Evolutionary conservation across 2,113 vertebrate genomes (phyloP).

Genomic region (Pelvicachromis taeniatus): DNA sequence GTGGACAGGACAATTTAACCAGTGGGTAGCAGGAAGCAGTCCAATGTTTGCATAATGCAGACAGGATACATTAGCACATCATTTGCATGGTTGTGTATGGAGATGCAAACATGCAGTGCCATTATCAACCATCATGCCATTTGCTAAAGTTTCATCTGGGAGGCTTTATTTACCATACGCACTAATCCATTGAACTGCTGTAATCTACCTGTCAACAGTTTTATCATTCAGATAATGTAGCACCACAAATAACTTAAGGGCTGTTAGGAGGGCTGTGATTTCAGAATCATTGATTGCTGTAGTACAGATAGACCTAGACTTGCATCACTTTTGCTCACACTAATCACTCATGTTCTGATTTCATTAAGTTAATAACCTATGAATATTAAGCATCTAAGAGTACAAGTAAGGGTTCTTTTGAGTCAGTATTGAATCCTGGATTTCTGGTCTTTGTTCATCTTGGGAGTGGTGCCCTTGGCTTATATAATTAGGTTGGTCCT

Average conservation of each 20-base stretch:
- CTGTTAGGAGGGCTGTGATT: background rate
- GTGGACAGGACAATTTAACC: background rate
- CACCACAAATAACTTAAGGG: background rate
- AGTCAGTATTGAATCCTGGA: constrained; percentile 5
- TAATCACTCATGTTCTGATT: constrained; percentile 1
- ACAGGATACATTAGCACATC: constrained; percentile 17
- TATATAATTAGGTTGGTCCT: constrained; percentile 45
- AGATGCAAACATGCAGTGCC: constrained; percentile 49
- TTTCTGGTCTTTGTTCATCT: constrained; percentile 33
- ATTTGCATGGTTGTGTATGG: background rate
- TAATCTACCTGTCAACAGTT: background rate
- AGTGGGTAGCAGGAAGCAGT: background rate
- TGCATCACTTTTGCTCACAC: background rate
- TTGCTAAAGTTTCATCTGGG: background rate
- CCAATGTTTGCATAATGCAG: background rate
- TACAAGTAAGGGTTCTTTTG: constrained; percentile 9
- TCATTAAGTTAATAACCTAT: constrained; percentile 26
- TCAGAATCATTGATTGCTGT: background rate
- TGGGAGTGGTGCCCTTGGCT: constrained; percentile 40
- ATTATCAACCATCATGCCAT: constrained; percentile 45
- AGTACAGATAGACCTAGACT: background rate
- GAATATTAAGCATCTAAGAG: background rate
- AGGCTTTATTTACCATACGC: background rate
- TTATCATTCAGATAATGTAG: background rate
- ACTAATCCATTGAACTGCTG: background rate